Percentiles rank a stretch among this genome's conserved stretches.
Evolutionary conservation across 2,113 vertebrate species (phyloP).

Genomic region (Nibea coibor): DNA sequence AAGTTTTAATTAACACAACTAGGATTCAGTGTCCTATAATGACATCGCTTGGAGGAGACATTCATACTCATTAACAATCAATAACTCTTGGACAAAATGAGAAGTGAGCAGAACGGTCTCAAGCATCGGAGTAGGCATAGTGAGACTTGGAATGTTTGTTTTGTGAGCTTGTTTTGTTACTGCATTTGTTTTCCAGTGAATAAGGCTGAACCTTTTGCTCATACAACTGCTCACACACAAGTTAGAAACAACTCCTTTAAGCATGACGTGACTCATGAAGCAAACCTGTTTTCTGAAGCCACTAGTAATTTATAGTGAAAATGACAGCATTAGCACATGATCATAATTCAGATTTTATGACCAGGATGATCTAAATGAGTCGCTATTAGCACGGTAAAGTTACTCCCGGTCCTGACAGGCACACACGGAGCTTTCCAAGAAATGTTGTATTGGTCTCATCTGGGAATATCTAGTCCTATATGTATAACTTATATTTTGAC

Average conservation of each 20-base stretch:
- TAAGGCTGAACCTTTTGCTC: background rate
- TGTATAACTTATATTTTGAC: background rate
- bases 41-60: constrained; percentile 52
- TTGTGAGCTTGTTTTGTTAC: background rate
- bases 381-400: background rate
- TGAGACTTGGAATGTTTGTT: background rate
- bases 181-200: background rate
- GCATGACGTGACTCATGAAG: background rate
- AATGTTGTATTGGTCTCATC: background rate
- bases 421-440: background rate
- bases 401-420: background rate
- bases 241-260: background rate
- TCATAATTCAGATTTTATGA: background rate
- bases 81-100: constrained; percentile 50
- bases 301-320: background rate
- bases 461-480: background rate
- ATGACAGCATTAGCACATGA: background rate
- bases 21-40: constrained; percentile 62
- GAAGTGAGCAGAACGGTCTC: constrained; percentile 7
- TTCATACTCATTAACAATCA: constrained; percentile 64
- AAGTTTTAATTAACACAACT: constrained; percentile 67
- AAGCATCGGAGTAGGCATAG: background rate
- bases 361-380: background rate
- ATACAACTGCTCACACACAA: background rate
- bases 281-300: background rate